Conservation (phyloP, 2,113 vertebrate genomes). For the Cyanistes caeruleus region DNA sequence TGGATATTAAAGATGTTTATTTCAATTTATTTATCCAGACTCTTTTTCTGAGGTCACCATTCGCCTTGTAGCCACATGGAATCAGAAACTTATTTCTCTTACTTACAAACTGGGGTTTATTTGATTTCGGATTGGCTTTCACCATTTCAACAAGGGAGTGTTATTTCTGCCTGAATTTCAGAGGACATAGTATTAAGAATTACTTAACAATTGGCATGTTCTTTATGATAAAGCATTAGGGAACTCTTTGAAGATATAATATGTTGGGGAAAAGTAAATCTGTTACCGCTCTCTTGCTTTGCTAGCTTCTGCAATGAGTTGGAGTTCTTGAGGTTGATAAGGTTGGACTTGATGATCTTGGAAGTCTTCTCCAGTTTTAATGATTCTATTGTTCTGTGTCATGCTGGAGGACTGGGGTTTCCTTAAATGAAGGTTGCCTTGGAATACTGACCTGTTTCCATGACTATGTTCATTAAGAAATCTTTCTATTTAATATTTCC, state of each 20-base stretch:
- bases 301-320: not conserved
- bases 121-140: not conserved
- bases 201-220: slow-evolving; percentile 29
- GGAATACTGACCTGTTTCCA: not conserved
- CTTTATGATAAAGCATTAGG: not conserved
- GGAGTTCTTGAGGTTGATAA: not conserved
- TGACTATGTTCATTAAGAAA: not conserved
- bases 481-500: not conserved
- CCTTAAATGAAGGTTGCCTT: not conserved
- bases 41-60: not conserved
- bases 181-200: not conserved
- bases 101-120: not conserved
- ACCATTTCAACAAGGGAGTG: not conserved
- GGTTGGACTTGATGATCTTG: not conserved
- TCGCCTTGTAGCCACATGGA: not conserved
- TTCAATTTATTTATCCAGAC: not conserved
- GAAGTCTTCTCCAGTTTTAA: not conserved
- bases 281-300: not conserved
- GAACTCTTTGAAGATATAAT: not conserved
- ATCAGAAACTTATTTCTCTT: not conserved
- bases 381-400: not conserved
- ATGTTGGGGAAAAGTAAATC: not conserved
- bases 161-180: slow-evolving; percentile 14
- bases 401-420: not conserved
- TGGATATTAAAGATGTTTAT: not conserved